Base-by-base conservation (phyloP, 2,888 invertebrate genomes). In the Pachymerium ferrugineum region DNA sequence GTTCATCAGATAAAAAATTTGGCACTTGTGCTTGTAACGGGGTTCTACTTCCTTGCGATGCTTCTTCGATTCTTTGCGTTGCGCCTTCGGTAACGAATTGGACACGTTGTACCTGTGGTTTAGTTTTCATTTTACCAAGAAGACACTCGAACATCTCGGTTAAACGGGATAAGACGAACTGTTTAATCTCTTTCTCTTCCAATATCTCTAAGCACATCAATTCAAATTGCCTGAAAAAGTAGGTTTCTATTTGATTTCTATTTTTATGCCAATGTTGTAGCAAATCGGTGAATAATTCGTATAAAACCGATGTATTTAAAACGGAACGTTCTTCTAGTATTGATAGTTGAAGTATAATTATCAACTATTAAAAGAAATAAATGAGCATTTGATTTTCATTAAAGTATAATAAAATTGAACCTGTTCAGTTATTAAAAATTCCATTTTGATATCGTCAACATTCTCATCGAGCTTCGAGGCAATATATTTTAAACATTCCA, bases 401-500 rank as follows among this genome's bases (percentile, higher is more conserved):
- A n/a, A 33, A 47, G 14, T 8, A 19, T 25, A 29, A 29, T 6
- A 74, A 71, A 8, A 42, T 28, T 25, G 12, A 73, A 79, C 80
- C 78, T 80, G 79, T 74, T 80, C 79, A 10, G 38, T 16, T 3
- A 67, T 67, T 67, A 67, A 67, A 12, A 19, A 12, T 38, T 38
- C 38, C 14, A 38, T 38, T 38, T 38, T 38, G 12, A 38, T 38
- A 16, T 67, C 22, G 3, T 16, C n/a, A n/a, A n/a, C 67, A 19
- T 22, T 28, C 12, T 67, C 67, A 22, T 12, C 19, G 67, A 16
- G 22, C 10, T 67, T 67, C 19, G 28, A 19, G 14, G 67, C 28
- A 10, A 67, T 67, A 6, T 16, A 25, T 67, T 67, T 67, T 19
- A 67, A 16, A 80, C 93, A 93, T 80, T 94, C 94, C 22, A 89